Evolutionary conservation across 92 coral and sea anemone genomes (phyloP).

Genomic region (Paramuricea clavata): DNA sequence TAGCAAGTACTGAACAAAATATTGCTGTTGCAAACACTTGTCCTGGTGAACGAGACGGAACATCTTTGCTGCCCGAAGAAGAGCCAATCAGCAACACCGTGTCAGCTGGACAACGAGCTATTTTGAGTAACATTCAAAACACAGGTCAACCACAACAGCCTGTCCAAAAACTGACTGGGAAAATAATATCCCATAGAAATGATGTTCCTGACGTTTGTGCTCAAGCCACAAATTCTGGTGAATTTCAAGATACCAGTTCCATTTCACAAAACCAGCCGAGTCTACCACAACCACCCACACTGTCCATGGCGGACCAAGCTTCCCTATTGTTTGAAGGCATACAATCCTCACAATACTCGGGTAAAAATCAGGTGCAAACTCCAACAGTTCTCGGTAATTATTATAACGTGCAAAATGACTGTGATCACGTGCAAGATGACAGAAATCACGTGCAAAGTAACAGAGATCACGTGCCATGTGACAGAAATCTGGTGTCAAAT

Average conservation of each 20-base stretch:
- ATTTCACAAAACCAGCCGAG: not conserved
- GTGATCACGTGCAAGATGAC: not conserved
- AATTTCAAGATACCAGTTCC: not conserved
- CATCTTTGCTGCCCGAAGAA: not conserved
- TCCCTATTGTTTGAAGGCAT: not conserved
- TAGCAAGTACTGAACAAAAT: not conserved
- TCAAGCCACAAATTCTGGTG: not conserved
- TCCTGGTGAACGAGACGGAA: not conserved
- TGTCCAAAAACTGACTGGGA: not conserved
- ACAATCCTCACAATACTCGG: not conserved
- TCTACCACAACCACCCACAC: not conserved
- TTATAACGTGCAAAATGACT: not conserved
- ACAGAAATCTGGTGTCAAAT: no score
- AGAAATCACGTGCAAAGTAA: not conserved
- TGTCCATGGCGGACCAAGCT: not conserved
- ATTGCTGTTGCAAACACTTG: not conserved
- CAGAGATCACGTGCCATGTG: not conserved
- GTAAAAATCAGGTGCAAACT: not conserved
- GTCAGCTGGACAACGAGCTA: not conserved
- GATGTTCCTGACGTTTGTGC: not conserved
- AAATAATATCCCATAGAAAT: not conserved
- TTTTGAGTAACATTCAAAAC: conserved; percentile 13
- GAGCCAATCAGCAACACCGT: not conserved
- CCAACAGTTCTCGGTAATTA: not conserved
- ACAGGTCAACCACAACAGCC: not conserved